Conservation (phyloP, 2,113 vertebrate species). For the Rhinichthys klamathensis region DNA sequence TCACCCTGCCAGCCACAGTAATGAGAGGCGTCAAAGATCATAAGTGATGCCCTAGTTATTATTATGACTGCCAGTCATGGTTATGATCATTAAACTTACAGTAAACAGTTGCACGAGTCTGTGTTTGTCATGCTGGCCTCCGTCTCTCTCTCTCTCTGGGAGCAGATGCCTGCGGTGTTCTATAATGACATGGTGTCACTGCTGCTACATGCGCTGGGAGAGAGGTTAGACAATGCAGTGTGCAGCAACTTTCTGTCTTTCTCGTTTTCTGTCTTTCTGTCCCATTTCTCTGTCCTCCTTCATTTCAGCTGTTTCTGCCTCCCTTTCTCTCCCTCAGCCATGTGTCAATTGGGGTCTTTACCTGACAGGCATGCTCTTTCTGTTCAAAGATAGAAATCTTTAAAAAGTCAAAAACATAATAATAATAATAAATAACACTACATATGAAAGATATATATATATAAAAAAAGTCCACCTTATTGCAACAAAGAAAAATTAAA, state of each 20-base stretch:
- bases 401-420: background rate
- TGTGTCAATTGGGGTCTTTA: slow-evolving; percentile 66
- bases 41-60: slow-evolving; percentile 40
- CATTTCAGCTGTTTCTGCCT: background rate
- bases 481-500: background rate
- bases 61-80: slow-evolving; percentile 35
- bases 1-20: slow-evolving; percentile 24
- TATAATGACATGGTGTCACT: slow-evolving; percentile 38
- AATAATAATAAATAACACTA: background rate
- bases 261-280: slow-evolving; percentile 28
- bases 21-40: slow-evolving; percentile 40
- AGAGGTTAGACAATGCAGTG: slow-evolving; percentile 26
- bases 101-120: slow-evolving; percentile 41
- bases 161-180: slow-evolving; percentile 43
- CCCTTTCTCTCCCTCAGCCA: slow-evolving; percentile 21
- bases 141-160: slow-evolving; percentile 13
- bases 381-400: background rate
- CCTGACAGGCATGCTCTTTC: slow-evolving; percentile 62
- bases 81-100: slow-evolving; percentile 47
- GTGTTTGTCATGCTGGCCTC: slow-evolving; percentile 28
- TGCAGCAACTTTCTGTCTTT: slow-evolving; percentile 22
- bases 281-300: slow-evolving; percentile 3
- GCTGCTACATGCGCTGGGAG: slow-evolving; percentile 42
- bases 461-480: background rate
- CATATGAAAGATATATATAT: background rate